Base-by-base conservation (phyloP, 1,140 invertebrate genomes). In the Kradibia gibbosae region DNA sequence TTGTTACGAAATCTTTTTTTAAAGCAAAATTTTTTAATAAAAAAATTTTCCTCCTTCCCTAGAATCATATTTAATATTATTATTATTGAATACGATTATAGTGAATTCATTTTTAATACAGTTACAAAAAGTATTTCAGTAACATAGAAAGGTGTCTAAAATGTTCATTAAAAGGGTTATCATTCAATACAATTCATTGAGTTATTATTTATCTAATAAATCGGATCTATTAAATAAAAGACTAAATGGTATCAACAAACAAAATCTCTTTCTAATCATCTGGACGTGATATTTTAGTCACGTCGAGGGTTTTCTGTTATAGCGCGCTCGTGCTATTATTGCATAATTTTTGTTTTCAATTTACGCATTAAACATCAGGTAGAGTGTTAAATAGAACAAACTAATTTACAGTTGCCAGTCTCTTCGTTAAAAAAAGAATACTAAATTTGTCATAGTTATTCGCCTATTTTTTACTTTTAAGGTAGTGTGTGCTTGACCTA, bases 201-300 rank as follows among this genome's bases (percentile, higher is more conserved):
- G 13, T 74, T 74, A 34, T 74, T 36, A 28, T 3, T 31, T 48
- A 7, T 3, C 42, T 22, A 36, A 20, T 67, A 15, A 45, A 45
- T 67, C 1, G 39, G 20, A 42, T 53, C 60, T 22, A 42, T 1
- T 31, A 60, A 42, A 45, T 45, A 17, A 31, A 80, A 60, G 36
- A 60, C 55, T 72, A 57, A 45, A 80, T n/a, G 53, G 20, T 50
- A n/a, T 62, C 25, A 50, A 36, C 53, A 55, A 70, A 57, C 13
- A 31, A 67, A 81, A 67, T 74, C 79, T 81, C 57, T 75, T 74
- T 53, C 67, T 75, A 74, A 81, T 75, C 39, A 74, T 73, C 65
- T 20, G 28, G 45, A 71, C 67, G 70, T 62, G 78, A 81, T 77
- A 71, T 81, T 81, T 81, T 25, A 74, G 74, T 81, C 80, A 81